Conservation (phyloP, 1,140 invertebrate genomes). For the Drosophila yakuba region DNA sequence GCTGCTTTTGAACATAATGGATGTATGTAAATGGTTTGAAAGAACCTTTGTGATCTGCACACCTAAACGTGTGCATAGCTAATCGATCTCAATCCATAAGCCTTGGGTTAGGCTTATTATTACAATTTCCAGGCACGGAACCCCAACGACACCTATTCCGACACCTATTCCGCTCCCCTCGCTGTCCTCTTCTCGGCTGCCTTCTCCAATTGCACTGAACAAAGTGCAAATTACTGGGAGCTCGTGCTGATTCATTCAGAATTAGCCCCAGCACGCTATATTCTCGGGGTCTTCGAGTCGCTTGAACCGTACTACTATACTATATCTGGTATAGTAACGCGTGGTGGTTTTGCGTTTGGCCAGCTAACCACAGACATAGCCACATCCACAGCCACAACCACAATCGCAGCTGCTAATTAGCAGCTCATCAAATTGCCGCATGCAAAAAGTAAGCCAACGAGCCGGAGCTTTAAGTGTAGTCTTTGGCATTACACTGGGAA, state of each 20-base stretch:
- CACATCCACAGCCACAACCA: constrained; percentile 16
- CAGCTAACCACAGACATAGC: constrained; percentile 45
- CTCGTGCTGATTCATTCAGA: constrained; percentile 80
- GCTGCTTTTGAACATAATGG: too few relatives aligned
- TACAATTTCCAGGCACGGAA: constrained; percentile 20
- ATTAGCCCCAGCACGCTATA: constrained; percentile 62
- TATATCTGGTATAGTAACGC: constrained; percentile 15
- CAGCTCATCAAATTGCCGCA: constrained; percentile 77
- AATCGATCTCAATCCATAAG: constrained; percentile 36
- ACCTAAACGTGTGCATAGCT: constrained; percentile 8
- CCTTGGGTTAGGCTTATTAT: too few relatives aligned
- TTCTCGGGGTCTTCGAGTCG: constrained; percentile 24
- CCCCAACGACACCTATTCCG: constrained; percentile 32
- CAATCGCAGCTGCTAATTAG: constrained; percentile 60
- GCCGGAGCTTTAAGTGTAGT: constrained; percentile 15
- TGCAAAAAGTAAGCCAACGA: constrained; percentile 62
- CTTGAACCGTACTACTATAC: background rate
- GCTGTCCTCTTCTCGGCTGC: constrained; percentile 10
- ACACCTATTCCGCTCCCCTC: constrained; percentile 22
- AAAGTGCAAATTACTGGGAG: constrained; percentile 78
- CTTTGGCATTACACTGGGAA: constrained; percentile 12
- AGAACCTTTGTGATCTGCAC: background rate
- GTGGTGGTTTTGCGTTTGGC: constrained; percentile 40
- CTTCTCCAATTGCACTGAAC: constrained; percentile 42
- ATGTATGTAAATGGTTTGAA: too few relatives aligned